Conservation (phyloP, 2,113 vertebrate genomes). For the Rhinoderma darwinii region DNA sequence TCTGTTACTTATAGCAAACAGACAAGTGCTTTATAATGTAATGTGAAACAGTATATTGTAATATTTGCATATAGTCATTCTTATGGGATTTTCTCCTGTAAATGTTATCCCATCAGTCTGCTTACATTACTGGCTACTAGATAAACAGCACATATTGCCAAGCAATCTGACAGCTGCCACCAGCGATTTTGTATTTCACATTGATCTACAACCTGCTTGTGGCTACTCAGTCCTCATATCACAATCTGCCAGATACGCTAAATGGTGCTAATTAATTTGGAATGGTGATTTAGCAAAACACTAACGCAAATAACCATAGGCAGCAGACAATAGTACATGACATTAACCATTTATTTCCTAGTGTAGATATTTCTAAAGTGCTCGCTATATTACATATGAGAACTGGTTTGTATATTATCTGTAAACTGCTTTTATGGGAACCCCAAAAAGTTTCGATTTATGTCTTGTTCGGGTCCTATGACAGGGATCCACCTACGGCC, state of each 20-base stretch:
- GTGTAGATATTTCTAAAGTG: neutral
- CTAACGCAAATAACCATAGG: neutral
- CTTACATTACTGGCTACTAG: neutral
- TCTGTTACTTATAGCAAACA: neutral
- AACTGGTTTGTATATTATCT: no score
- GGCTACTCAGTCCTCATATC: neutral
- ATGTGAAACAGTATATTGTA: neutral
- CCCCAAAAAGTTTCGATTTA: no score
- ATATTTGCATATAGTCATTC: neutral
- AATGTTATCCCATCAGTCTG: neutral
- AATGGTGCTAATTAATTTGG: slow-evolving; percentile 9
- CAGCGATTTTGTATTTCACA: slow-evolving; percentile 17
- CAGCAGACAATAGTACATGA: neutral
- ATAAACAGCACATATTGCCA: slow-evolving; percentile 9
- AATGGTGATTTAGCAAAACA: slow-evolving; percentile 14
- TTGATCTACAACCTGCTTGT: slow-evolving; percentile 23
- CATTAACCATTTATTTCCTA: neutral
- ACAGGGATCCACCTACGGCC: no score
- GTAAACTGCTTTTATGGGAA: no score
- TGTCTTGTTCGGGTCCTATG: no score
- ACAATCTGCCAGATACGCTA: slow-evolving; percentile 23
- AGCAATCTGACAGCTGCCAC: slow-evolving; percentile 31
- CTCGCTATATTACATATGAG: neutral
- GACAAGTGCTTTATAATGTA: neutral
- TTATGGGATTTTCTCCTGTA: neutral